Evolutionary conservation across 2,888 invertebrate genomes (phyloP).

Genomic region (Euplagia quadripunctaria): DNA sequence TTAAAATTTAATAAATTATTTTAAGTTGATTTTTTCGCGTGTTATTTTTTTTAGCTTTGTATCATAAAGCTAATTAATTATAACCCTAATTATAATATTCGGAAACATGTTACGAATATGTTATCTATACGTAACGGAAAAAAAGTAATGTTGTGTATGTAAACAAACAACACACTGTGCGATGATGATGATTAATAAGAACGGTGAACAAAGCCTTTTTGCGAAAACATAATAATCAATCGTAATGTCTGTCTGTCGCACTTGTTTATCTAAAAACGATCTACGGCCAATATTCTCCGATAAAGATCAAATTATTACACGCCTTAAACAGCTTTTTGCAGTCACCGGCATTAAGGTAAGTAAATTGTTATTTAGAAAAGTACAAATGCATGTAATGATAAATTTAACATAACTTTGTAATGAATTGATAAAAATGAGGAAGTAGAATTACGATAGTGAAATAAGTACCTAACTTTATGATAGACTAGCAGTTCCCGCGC

Average conservation of each 20-base stretch:
- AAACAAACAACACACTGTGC: not conserved
- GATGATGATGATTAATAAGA: not conserved
- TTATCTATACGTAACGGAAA: no score
- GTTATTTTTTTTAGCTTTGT: not conserved
- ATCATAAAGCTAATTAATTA: not conserved
- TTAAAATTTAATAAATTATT: no score
- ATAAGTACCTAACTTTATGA: not conserved
- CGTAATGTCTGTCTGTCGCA: conserved; percentile 54
- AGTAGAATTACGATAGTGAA: conserved; percentile 1
- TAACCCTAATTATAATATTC: not conserved
- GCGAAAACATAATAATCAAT: conserved; percentile 5
- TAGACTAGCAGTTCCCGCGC: not conserved
- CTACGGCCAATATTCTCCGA: conserved; percentile 51
- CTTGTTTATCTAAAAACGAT: conserved; percentile 54
- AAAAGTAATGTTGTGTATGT: no score
- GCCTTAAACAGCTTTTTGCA: conserved; percentile 40
- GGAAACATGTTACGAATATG: not conserved
- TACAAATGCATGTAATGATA: conserved; percentile 13
- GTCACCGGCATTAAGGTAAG: conserved; percentile 54
- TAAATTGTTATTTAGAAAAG: conserved; percentile 5
- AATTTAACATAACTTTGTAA: not conserved
- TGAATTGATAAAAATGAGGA: not conserved
- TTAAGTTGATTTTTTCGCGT: not conserved
- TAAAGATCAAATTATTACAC: conserved; percentile 29
- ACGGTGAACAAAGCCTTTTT: not conserved